These are phyloP conservation scores for Eulemur albifrons DNA, from an alignment of 2,797 vertebrate genomes.

Conservation along the genomic window DNA sequence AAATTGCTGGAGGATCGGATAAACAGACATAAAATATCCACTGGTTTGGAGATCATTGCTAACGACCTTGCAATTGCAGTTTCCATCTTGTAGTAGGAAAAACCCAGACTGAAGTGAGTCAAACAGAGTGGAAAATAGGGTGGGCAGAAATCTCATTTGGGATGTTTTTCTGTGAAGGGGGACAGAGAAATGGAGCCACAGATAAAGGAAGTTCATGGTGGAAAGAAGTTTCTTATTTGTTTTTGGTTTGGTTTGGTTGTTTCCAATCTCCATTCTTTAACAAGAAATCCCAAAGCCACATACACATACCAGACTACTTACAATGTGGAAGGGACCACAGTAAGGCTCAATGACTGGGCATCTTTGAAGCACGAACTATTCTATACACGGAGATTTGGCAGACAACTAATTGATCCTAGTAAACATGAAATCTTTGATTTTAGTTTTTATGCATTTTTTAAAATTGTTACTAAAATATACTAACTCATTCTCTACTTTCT, in stretches of 20 bases:
- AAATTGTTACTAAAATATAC: neutral
- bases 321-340: neutral
- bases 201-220: neutral
- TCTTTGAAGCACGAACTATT: neutral
- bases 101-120: neutral
- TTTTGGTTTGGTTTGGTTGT: neutral
- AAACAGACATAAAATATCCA: neutral
- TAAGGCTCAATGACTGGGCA: neutral
- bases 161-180: neutral
- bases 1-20: neutral
- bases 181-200: neutral
- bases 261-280: neutral
- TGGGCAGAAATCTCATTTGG: neutral
- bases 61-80: neutral
- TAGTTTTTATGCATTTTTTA: neutral
- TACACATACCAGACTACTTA: neutral
- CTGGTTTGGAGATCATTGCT: neutral
- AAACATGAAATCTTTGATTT: neutral
- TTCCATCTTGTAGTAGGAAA: neutral
- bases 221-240: neutral
- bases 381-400: neutral
- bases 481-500: neutral
- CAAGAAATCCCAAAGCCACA: neutral
- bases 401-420: neutral
- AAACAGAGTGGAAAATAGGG: neutral